Percentiles rank a stretch among this genome's conserved stretches.
These are phyloP conservation scores for Dendrocopos noguchii DNA, from an alignment of 2,113 vertebrate species.

Conservation along the genomic window DNA sequence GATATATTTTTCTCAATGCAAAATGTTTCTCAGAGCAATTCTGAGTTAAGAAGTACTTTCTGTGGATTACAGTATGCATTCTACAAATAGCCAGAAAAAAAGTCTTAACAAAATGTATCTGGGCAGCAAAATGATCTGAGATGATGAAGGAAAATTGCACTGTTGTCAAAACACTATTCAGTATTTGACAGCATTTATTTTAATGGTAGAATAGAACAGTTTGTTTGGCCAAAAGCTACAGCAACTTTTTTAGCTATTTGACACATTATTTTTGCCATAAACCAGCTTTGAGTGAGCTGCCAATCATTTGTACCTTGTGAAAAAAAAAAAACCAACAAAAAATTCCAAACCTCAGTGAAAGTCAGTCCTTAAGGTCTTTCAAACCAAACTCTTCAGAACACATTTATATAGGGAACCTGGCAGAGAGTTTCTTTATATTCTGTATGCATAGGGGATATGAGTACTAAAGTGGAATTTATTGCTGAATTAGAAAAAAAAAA, in stretches of 20 bases:
- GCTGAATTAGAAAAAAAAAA: background rate
- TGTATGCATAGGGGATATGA: background rate
- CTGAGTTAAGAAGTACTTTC: slow-evolving; percentile 50
- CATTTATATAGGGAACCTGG: background rate
- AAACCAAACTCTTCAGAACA: background rate
- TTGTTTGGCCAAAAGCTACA: slow-evolving; percentile 52
- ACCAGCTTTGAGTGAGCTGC: slow-evolving; percentile 23
- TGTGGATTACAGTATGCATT: slow-evolving; percentile 61
- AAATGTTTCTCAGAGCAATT: slow-evolving; percentile 48
- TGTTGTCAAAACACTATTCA: slow-evolving; percentile 60
- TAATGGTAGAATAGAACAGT: slow-evolving; percentile 40
- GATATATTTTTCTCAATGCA: slow-evolving; percentile 45
- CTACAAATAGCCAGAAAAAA: slow-evolving; percentile 48
- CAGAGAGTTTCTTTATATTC: background rate
- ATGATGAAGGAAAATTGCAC: slow-evolving; percentile 68
- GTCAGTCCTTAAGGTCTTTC: background rate
- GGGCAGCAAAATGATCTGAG: slow-evolving; percentile 52
- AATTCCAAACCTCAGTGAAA: background rate
- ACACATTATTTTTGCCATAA: slow-evolving; percentile 22
- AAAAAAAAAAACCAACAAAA: background rate
- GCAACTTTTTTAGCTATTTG: slow-evolving; percentile 47
- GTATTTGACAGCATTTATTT: slow-evolving; percentile 52
- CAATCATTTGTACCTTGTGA: slow-evolving; percentile 10
- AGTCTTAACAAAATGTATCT: slow-evolving; percentile 62
- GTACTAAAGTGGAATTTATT: background rate